Evolutionary conservation across 2,888 invertebrate species (phyloP).

Genomic region (Cosmia pyralina): DNA sequence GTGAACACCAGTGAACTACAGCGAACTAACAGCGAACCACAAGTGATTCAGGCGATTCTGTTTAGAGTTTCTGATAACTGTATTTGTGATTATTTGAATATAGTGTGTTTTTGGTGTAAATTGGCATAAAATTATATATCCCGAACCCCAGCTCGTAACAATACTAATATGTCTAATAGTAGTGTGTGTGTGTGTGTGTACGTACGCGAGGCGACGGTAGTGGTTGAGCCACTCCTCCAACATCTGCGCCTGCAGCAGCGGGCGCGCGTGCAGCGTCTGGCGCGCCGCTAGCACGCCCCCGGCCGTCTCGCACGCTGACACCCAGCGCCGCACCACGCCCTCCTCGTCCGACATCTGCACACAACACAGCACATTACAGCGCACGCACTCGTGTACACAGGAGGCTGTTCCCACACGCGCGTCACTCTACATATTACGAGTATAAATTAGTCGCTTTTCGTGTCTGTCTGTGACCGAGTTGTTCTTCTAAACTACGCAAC

Average conservation of each 20-base stretch:
- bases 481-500: background rate
- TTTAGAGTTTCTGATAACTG: no score
- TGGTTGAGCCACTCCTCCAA: constrained; percentile 98
- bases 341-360: constrained; percentile 92
- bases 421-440: background rate
- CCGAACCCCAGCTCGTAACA: no score
- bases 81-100: no score
- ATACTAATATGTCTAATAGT: no score
- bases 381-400: no score
- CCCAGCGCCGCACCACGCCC: constrained; percentile 60
- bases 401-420: no score
- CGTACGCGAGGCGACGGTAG: constrained; percentile 94
- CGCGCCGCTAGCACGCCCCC: constrained; percentile 95
- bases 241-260: constrained; percentile 96
- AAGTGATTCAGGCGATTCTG: no score
- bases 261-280: constrained; percentile 95
- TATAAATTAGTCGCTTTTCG: no score
- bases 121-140: no score
- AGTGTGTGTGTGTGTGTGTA: constrained; percentile 87
- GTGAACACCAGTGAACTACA: no score
- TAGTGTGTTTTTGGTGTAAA: no score
- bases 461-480: background rate
- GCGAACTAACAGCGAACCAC: no score
- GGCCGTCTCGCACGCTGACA: constrained; percentile 51
- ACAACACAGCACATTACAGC: background rate